Evolutionary conservation across 2,888 invertebrate species (phyloP), one percentile per base, ranked within the genome.

Genomic region (Drosophila mercatorum): DNA sequence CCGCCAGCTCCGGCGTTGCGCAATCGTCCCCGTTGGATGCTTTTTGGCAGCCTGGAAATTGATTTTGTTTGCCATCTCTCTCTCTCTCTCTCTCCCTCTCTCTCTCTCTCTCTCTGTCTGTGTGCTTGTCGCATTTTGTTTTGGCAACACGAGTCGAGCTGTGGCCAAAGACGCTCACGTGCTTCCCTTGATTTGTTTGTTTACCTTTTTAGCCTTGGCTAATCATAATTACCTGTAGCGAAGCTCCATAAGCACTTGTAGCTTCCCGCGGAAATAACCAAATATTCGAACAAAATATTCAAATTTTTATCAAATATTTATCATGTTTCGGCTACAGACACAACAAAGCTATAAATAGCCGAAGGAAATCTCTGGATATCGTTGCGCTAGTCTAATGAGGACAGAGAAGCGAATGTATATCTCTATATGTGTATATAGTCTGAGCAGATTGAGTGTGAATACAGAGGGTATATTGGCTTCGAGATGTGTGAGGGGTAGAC

Each of bases 101-200:
- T 22, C 22, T 52, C 43, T 64, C 65, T 51, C 49, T 40, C 14
- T 72, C 14, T 49, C 8, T 55, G 44, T 36, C 34, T 60, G 17
- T 11, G 17, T 17, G 11, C 70, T 56, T 75, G 68, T 62, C 68
- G 66, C 82, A 84, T 85, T 88, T 85, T 84, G 88, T 85, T 81
- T 65, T 78, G 89, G 84, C 82, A 89, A 74, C 73, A 61, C 68
- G 62, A 68, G 72, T 22, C 22, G 22, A 22, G 22, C 22, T 22
- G 5, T 49, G n/a, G n/a, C 49, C 47, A 47, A 6, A 72, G 65
- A 58, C 53, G 68, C 64, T 70, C 73, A 72, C 85, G 72, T 78
- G 84, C 84, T 75, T 60, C 71, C 53, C 51, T 51, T 56, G 71
- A 71, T 82, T 75, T 78, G 70, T 89, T 75, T 89, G 80, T 70